phyloP scores from a whole-genome alignment of 2,888 invertebrate species.

The Drosophila tanythrix region DNA sequence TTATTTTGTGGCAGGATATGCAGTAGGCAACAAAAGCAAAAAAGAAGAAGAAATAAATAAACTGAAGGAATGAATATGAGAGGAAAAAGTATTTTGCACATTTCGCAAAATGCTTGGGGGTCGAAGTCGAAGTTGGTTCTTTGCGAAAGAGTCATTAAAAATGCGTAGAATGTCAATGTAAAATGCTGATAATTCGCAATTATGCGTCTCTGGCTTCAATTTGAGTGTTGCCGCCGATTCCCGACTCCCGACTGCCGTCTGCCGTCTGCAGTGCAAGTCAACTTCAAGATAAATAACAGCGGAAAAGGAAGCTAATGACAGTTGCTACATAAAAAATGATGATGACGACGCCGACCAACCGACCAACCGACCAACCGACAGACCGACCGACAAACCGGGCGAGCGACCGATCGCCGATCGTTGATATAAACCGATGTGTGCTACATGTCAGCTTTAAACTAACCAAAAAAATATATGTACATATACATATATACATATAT shows the following conservation, averaged over 20 bases:
- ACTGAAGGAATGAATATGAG: constrained; percentile 14
- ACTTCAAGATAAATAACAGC: constrained; percentile 70
- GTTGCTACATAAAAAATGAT: constrained; percentile 65
- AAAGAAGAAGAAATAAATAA: background rate
- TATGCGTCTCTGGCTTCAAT: constrained; percentile 49
- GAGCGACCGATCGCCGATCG: constrained; percentile 22
- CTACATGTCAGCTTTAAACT: constrained; percentile 27
- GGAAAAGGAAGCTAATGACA: constrained; percentile 75
- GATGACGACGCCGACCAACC: constrained; percentile 44
- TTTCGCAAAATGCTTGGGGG: constrained; percentile 21
- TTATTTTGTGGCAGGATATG: constrained; percentile 35
- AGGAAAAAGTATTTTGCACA: constrained; percentile 23
- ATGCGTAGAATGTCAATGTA: constrained; percentile 73
- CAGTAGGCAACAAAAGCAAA: constrained; percentile 10
- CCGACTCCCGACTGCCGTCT: background rate
- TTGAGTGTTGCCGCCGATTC: constrained; percentile 34
- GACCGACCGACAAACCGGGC: background rate
- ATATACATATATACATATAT: background rate
- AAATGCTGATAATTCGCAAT: constrained; percentile 72
- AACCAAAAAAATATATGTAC: constrained; percentile 3
- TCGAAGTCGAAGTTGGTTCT: constrained; percentile 24
- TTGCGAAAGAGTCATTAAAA: constrained; percentile 68
- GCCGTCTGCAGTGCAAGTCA: constrained; percentile 13
- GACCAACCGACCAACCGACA: background rate
- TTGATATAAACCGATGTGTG: constrained; percentile 32